Conservation (phyloP, 2,888 invertebrate species). For the Limnephilus rhombicus region DNA sequence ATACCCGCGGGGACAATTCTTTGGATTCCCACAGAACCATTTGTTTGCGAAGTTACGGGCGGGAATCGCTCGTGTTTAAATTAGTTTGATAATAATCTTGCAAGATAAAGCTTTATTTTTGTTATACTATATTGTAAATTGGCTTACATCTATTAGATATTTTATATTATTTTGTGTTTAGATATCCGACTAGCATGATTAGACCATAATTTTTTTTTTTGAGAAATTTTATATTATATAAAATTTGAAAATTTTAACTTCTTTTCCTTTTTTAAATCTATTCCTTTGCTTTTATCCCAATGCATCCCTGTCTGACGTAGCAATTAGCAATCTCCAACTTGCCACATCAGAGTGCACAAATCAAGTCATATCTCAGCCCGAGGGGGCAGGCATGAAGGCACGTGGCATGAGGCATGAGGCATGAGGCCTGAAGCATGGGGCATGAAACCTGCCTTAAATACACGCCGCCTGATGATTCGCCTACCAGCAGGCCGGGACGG, state of each 20-base stretch:
- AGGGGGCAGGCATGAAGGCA: slow-evolving; percentile 20
- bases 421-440: neutral
- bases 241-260: neutral
- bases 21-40: too few relatives aligned
- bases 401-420: neutral
- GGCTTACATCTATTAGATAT: too few relatives aligned
- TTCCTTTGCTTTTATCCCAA: neutral
- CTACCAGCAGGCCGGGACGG: neutral
- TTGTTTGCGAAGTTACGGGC: too few relatives aligned
- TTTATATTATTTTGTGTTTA: too few relatives aligned
- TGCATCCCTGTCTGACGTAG: neutral
- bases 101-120: too few relatives aligned
- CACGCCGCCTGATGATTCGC: neutral
- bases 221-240: too few relatives aligned
- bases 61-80: too few relatives aligned
- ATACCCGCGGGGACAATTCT: too few relatives aligned
- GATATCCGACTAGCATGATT: too few relatives aligned
- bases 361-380: slow-evolving; percentile 41
- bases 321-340: slow-evolving; percentile 23
- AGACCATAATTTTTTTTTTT: too few relatives aligned
- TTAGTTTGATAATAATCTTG: too few relatives aligned
- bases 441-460: neutral
- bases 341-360: slow-evolving; percentile 36
- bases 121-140: too few relatives aligned
- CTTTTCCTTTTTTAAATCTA: neutral